These are phyloP conservation scores for Hylaeus volcanicus DNA, from an alignment of 1,140 invertebrate species.

Conservation along the genomic window DNA sequence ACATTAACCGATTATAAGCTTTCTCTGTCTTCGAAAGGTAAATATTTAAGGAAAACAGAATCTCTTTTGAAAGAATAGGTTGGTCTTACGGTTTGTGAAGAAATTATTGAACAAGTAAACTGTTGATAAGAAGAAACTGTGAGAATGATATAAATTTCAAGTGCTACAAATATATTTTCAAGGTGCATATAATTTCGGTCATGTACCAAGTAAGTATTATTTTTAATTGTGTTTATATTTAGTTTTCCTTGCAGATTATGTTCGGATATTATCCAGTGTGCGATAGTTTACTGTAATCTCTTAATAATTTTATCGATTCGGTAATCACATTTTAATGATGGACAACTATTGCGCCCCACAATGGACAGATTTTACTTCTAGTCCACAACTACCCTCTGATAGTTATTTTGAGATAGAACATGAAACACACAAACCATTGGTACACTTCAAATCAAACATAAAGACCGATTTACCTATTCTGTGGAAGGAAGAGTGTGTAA, in stretches of 20 bases:
- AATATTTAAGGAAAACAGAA: not conserved
- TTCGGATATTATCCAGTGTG: not conserved
- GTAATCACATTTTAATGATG: slow-evolving; percentile 50
- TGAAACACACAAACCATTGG: slow-evolving; percentile 31
- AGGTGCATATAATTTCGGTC: not conserved
- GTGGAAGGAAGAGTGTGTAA: not conserved
- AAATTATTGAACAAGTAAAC: not conserved
- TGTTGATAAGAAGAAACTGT: not conserved
- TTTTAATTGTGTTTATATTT: not conserved
- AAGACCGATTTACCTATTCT: not conserved
- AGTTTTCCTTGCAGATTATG: slow-evolving; percentile 8
- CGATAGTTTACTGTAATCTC: not conserved
- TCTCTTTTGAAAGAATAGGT: not conserved
- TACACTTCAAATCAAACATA: not conserved
- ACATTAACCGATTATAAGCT: not conserved
- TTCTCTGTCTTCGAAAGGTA: not conserved
- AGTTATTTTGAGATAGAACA: slow-evolving; percentile 67
- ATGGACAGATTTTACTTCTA: slow-evolving; percentile 69
- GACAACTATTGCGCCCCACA: slow-evolving; percentile 55
- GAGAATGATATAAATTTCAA: not conserved
- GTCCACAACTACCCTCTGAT: slow-evolving; percentile 57
- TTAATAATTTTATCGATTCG: not conserved
- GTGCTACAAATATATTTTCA: not conserved
- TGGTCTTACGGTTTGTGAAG: too few relatives aligned
- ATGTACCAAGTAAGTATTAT: not conserved